Evolutionary conservation across 2,113 vertebrate genomes (phyloP), one percentile per base, ranked within the genome.

Genomic region (Todiramphus saurophagus): DNA sequence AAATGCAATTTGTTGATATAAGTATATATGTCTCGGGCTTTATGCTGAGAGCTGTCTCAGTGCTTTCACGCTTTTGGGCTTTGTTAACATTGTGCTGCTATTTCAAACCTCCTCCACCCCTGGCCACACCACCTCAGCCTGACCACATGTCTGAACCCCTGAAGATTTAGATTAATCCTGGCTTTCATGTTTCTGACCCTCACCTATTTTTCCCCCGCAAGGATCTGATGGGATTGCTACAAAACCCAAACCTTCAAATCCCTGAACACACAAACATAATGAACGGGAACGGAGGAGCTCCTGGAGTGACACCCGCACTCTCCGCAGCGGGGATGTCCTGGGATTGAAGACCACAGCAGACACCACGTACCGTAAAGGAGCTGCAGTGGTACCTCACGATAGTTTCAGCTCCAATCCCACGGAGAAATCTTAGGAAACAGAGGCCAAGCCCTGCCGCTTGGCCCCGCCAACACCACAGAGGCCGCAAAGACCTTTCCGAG

Each of bases 71-170:
- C 28, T 80, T 58, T 70, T 5, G 37, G 56, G n/a, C 66, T 77
- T 70, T 81, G 44, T 55, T 84, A 51, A 62, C 11, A 46, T 9
- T 46, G 12, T 24, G 43, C 6, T 74, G 60, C 13, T 17, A 6
- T 24, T 70, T 37, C 88, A 30, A 25, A 62, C 46, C 41, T 33
- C 24, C 17, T 83, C 7, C 15, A 20, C 12, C 25, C 1, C 19
- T 7, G 79, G 25, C n/a, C 8, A 8, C 1, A 4, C 24, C 18
- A 13, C 58, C 64, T 63, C 58, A 74, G 53, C 53, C 24, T 1
- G 13, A 9, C 16, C 3, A 1, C 0, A 0, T 2, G 3, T 50
- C 23, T 59, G 35, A 74, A 60, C 53, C 53, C 30, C 24, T 3
- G 6, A 14, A 46, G 13, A 41, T 28, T 74, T 58, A 0, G 2